Conservation (phyloP, 2,888 invertebrate species). For the Enchytraeus crypticus region DNA sequence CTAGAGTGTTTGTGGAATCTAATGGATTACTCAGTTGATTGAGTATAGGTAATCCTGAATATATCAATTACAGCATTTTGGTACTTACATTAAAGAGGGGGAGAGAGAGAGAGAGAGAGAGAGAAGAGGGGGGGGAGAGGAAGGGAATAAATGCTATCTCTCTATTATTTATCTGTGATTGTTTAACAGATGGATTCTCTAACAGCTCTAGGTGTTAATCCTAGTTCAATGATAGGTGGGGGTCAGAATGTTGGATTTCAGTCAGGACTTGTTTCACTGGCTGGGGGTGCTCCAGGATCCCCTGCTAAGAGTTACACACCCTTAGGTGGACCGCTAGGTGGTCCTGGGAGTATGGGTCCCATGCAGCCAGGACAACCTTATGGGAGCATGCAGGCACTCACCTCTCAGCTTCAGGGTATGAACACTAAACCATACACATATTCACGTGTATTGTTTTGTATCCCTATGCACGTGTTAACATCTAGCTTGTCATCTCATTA, state of each 20-base stretch:
- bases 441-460: not conserved
- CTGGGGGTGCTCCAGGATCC: constrained; percentile 35
- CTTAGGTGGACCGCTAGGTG: not conserved
- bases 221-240: not conserved
- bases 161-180: too few relatives aligned
- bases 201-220: not conserved
- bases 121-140: too few relatives aligned
- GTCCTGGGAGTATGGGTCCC: not conserved
- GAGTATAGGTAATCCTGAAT: too few relatives aligned
- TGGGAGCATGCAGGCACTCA: constrained; percentile 34
- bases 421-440: constrained; percentile 13
- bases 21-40: too few relatives aligned
- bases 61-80: too few relatives aligned
- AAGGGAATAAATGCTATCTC: too few relatives aligned
- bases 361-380: constrained; percentile 11
- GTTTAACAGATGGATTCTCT: constrained; percentile 60
- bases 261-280: constrained; percentile 24
- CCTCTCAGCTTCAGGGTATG: constrained; percentile 42
- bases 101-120: too few relatives aligned
- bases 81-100: too few relatives aligned
- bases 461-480: too few relatives aligned
- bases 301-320: constrained; percentile 39
- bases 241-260: constrained; percentile 5
- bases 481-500: too few relatives aligned
- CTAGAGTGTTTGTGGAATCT: too few relatives aligned